Evolutionary conservation across 2,797 vertebrate species (phyloP).

Genomic region (Lemur catta): DNA sequence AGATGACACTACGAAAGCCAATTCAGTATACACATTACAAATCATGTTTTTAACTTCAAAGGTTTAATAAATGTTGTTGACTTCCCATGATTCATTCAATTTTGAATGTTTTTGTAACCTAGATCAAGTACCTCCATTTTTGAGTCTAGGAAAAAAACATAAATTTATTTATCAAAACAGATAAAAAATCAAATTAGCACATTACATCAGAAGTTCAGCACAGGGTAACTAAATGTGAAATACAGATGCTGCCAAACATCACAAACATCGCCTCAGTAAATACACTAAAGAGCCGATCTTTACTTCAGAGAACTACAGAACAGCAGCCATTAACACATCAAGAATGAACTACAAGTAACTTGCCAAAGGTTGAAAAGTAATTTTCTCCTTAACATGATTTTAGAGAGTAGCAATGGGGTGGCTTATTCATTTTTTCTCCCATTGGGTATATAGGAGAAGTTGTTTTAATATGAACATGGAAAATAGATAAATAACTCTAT

Average conservation of each 20-base stretch:
- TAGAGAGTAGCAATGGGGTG: not conserved
- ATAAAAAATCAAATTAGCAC: conserved; percentile 74
- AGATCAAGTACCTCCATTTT: conserved; percentile 46
- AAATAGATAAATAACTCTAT: not conserved
- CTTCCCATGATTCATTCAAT: not conserved
- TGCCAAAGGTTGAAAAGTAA: conserved; percentile 15
- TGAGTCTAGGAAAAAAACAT: conserved; percentile 11
- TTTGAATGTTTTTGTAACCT: conserved; percentile 23
- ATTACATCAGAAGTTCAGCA: conserved; percentile 59
- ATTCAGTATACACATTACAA: not conserved
- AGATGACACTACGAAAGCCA: not conserved
- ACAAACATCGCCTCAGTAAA: not conserved
- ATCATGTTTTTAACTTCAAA: conserved; percentile 34
- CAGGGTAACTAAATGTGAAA: conserved; percentile 46
- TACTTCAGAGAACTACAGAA: conserved; percentile 45
- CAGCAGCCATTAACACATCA: not conserved
- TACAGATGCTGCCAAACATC: conserved; percentile 37
- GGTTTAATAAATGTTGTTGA: not conserved
- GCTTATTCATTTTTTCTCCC: not conserved
- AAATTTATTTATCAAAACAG: conserved; percentile 74
- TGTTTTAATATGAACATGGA: not conserved
- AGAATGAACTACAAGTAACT: not conserved
- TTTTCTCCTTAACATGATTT: conserved; percentile 28
- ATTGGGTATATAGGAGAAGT: not conserved
- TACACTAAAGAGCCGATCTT: conserved; percentile 48